Evolutionary conservation across 2,888 invertebrate species (phyloP).

Genomic region (Chalcis sispes): DNA sequence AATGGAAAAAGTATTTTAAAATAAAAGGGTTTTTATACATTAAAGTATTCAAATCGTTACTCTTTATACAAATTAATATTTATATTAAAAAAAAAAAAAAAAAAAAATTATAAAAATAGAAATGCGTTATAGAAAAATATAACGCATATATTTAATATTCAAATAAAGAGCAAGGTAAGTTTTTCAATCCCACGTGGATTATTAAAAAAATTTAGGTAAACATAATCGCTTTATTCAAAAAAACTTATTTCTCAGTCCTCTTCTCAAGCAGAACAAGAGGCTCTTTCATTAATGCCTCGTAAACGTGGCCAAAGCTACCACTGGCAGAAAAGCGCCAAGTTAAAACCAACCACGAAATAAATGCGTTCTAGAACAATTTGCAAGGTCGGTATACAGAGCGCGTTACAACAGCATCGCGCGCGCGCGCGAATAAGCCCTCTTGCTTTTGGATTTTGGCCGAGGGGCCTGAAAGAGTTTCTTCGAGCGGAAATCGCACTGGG

Average conservation of each 20-base stretch:
- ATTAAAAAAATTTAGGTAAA: neutral
- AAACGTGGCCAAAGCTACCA: neutral
- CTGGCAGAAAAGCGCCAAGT: neutral
- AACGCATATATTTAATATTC: too few species aligned
- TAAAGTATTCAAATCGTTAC: too few species aligned
- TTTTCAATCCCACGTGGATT: too few species aligned
- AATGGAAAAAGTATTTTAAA: too few species aligned
- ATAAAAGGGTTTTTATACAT: too few species aligned
- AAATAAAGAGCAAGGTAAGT: too few species aligned
- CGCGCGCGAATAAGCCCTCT: conserved; percentile 22
- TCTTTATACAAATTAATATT: too few species aligned
- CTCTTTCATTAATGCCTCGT: conserved; percentile 6
- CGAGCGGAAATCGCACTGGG: conserved; percentile 60
- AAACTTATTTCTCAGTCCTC: neutral
- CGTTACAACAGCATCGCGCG: neutral
- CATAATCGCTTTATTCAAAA: neutral
- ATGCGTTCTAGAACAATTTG: conserved; percentile 34
- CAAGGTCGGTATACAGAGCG: too few species aligned
- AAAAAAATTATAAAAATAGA: too few species aligned
- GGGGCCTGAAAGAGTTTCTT: conserved; percentile 59
- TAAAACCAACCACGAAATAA: conserved; percentile 35
- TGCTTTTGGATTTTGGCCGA: conserved; percentile 28
- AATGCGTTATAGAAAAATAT: too few species aligned
- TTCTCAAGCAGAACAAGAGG: neutral
- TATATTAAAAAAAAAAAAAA: too few species aligned